Conservation (phyloP, 92 coral and sea anemone genomes). For the Micromussa lordhowensis region DNA sequence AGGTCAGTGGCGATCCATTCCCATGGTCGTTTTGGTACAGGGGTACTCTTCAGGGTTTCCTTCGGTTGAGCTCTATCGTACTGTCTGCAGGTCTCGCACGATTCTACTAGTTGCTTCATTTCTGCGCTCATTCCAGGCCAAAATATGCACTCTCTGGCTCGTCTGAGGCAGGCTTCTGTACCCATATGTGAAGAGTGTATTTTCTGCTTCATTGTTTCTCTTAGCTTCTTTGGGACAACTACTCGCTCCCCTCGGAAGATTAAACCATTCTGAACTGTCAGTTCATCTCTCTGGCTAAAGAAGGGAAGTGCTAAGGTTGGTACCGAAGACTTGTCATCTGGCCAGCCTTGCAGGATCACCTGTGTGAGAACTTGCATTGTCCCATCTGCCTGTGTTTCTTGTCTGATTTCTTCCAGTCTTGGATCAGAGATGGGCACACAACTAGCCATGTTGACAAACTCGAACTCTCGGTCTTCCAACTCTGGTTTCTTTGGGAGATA, state of each 20-base stretch:
- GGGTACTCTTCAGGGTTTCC: neutral
- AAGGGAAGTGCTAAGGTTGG: neutral
- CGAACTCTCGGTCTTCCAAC: neutral
- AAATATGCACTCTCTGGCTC: too few species aligned
- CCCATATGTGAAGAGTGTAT: too few species aligned
- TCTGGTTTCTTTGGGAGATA: neutral
- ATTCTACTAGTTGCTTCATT: neutral
- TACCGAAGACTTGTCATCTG: neutral
- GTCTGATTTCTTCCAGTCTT: neutral
- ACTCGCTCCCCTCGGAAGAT: neutral
- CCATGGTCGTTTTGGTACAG: too few species aligned
- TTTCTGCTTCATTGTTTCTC: too few species aligned
- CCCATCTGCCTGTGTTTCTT: neutral
- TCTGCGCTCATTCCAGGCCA: too few species aligned
- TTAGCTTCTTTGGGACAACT: neutral
- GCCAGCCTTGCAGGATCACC: neutral
- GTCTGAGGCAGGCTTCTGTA: too few species aligned
- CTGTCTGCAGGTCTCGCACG: neutral
- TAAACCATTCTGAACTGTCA: neutral
- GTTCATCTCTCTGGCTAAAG: neutral
- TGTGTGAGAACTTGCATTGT: neutral
- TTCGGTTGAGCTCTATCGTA: neutral
- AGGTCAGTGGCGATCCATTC: too few species aligned
- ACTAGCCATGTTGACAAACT: neutral
- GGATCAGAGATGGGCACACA: neutral